A percentile compares a stretch with the other conserved stretches of the same genome.
phyloP scores from a whole-genome alignment of 2,888 invertebrate species.

The Leucophenga montana region DNA sequence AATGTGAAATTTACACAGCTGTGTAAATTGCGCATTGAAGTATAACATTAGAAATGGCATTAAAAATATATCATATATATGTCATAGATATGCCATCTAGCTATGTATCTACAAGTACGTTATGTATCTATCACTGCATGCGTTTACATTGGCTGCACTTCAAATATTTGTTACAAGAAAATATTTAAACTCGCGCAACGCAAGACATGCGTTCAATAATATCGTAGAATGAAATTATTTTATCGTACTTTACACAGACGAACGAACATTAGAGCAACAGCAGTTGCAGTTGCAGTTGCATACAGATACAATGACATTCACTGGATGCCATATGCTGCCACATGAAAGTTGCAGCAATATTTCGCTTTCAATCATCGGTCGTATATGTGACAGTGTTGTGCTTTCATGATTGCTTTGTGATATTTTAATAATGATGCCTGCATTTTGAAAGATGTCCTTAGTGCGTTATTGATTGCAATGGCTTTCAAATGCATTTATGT shows the following conservation, averaged over 20 bases:
- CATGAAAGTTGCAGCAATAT: conserved; percentile 15
- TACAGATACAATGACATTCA: neutral
- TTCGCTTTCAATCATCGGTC: neutral
- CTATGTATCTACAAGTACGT: neutral
- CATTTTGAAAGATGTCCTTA: neutral
- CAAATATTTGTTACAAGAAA: conserved; percentile 1
- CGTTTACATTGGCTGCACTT: conserved; percentile 9
- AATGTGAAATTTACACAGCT: neutral
- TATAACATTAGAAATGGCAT: neutral
- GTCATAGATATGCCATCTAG: neutral
- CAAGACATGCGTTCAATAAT: neutral
- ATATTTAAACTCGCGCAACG: neutral
- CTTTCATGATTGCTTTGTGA: neutral
- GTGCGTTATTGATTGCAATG: neutral
- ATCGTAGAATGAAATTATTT: neutral
- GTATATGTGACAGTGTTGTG: neutral
- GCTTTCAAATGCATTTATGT: neutral
- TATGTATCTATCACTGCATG: neutral
- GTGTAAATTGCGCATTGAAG: neutral
- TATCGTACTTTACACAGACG: neutral
- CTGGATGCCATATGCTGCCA: conserved; percentile 7
- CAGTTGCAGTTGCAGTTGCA: neutral
- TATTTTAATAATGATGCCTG: conserved; percentile 1
- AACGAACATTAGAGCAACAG: neutral
- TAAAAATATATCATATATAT: no score